A percentile compares a stretch with the other conserved stretches of the same genome.
phyloP scores from a whole-genome alignment of 2,797 vertebrate genomes.

The Cyclura pinguis region DNA sequence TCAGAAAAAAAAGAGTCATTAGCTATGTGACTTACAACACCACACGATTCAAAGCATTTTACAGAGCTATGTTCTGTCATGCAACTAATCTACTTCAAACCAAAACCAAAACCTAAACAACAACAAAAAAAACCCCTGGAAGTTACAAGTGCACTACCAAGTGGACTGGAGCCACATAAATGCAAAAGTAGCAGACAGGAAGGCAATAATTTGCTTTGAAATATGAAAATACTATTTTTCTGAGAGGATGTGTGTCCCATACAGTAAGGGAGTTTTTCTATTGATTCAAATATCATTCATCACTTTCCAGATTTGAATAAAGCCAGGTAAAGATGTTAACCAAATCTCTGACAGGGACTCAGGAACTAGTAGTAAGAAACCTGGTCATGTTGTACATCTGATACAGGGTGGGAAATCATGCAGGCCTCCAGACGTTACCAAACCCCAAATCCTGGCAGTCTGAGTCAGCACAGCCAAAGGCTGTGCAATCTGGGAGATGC shows the following conservation, averaged over 20 bases:
- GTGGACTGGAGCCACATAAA: conserved; percentile 40
- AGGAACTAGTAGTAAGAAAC: background rate
- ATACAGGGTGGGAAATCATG: too few relatives aligned
- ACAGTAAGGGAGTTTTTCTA: background rate
- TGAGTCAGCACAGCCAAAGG: too few relatives aligned
- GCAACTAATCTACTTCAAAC: background rate
- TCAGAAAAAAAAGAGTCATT: background rate
- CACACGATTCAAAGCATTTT: background rate
- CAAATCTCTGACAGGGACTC: background rate
- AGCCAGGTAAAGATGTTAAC: background rate
- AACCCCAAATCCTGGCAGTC: too few relatives aligned
- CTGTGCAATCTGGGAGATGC: too few relatives aligned
- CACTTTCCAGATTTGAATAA: background rate
- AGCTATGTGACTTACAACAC: background rate
- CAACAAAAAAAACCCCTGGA: background rate
- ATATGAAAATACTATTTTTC: background rate
- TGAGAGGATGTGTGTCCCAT: background rate
- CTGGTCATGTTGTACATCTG: background rate
- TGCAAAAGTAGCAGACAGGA: background rate
- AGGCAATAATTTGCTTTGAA: background rate
- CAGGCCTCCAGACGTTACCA: too few relatives aligned
- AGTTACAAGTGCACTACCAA: conserved; percentile 44
- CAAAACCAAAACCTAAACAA: background rate
- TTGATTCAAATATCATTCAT: background rate
- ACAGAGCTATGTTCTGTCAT: background rate